Conservation (phyloP, 1,140 invertebrate species). For the Pectinophora gossypiella region DNA sequence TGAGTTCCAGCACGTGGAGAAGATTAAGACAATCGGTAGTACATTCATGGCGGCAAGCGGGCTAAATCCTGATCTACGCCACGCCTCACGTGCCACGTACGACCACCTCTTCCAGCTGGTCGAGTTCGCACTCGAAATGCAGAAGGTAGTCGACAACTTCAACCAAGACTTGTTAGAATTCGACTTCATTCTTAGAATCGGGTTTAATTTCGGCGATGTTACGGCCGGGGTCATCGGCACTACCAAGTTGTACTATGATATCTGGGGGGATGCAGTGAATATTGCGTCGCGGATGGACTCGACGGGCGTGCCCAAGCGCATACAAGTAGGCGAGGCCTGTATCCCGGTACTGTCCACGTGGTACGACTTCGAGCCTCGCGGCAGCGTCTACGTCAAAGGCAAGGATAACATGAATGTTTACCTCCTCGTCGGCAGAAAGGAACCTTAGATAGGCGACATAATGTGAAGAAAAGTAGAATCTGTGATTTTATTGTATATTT, state of each 20-base stretch:
- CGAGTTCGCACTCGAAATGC: slow-evolving; percentile 92
- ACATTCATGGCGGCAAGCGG: slow-evolving; percentile 99
- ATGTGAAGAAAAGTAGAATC: slow-evolving; percentile 62
- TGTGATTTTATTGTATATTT: slow-evolving; percentile 73
- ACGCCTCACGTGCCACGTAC: slow-evolving; percentile 78
- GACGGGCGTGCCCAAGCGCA: slow-evolving; percentile 88
- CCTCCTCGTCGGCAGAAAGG: slow-evolving; percentile 78
- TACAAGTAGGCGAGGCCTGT: slow-evolving; percentile 90
- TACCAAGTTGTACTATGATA: slow-evolving; percentile 96
- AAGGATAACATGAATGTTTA: slow-evolving; percentile 96
- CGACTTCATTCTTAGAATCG: slow-evolving; percentile 93
- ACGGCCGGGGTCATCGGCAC: slow-evolving; percentile 98
- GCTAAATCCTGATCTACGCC: slow-evolving; percentile 85
- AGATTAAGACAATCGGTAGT: slow-evolving; percentile 98
- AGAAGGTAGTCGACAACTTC: slow-evolving; percentile 90
- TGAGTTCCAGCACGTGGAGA: slow-evolving; percentile 93
- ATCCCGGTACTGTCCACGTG: slow-evolving; percentile 79
- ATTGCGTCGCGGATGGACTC: slow-evolving; percentile 98
- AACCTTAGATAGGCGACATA: slow-evolving; percentile 39
- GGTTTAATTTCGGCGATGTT: slow-evolving; percentile 91
- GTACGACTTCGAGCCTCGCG: slow-evolving; percentile 89
- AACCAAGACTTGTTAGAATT: slow-evolving; percentile 93
- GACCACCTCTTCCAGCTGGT: slow-evolving; percentile 91
- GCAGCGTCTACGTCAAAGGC: slow-evolving; percentile 94
- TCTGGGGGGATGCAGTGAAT: slow-evolving; percentile 99